phyloP scores from a whole-genome alignment of 2,113 vertebrate species.

The Megaceryle maxima region DNA sequence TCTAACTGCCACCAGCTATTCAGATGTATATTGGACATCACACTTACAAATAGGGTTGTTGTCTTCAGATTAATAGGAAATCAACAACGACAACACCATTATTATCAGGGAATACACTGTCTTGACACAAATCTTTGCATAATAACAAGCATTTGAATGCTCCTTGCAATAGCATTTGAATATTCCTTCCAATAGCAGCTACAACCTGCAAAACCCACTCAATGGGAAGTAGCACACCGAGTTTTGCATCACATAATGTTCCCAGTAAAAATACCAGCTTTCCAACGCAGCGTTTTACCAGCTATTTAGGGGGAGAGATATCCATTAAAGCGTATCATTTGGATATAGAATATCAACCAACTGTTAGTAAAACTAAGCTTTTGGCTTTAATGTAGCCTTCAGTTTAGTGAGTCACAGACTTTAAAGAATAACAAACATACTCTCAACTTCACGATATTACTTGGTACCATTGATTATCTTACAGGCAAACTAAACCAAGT shows the following conservation, averaged over 20 bases:
- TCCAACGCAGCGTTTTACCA: neutral
- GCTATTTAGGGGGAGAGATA: neutral
- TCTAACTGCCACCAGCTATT: conserved; percentile 13
- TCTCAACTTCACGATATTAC: neutral
- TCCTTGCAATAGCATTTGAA: neutral
- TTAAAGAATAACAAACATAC: neutral
- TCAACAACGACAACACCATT: neutral
- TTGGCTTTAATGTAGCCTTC: neutral
- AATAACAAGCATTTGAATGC: neutral
- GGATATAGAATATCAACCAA: neutral
- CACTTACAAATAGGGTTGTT: conserved; percentile 25
- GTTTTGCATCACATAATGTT: neutral
- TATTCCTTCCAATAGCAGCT: neutral
- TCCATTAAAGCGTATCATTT: neutral
- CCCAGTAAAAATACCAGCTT: neutral
- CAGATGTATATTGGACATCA: conserved; percentile 32
- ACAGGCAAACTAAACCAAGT: neutral
- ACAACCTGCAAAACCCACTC: neutral
- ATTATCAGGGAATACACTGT: neutral
- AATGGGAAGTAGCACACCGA: neutral
- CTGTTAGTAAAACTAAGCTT: neutral
- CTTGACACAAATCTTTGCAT: neutral
- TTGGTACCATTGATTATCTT: neutral
- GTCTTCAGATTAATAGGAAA: conserved; percentile 30
- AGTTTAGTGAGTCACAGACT: neutral